phyloP scores from a whole-genome alignment of 2,113 vertebrate genomes.

The Nothocercus julius region DNA sequence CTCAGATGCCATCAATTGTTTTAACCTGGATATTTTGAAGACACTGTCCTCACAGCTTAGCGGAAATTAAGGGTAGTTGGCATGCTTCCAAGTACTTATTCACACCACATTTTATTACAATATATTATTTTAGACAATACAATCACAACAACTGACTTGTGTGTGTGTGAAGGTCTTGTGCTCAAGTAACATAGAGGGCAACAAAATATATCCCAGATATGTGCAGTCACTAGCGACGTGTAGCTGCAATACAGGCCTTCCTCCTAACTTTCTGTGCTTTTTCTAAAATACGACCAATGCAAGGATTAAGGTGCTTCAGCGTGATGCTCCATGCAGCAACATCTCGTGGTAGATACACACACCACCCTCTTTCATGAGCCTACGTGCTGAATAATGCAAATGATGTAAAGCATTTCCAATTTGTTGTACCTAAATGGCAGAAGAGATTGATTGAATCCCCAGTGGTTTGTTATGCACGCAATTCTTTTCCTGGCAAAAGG shows the following conservation, averaged over 20 bases:
- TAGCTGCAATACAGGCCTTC: background rate
- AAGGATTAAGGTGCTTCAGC: background rate
- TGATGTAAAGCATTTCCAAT: background rate
- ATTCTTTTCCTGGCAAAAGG: background rate
- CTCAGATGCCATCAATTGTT: conserved; percentile 23
- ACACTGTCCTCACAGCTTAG: conserved; percentile 12
- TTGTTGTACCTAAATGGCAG: background rate
- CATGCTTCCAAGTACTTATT: conserved; percentile 2
- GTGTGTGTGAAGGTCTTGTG: background rate
- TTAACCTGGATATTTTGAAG: conserved; percentile 33
- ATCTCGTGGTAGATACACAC: rapidly evolving
- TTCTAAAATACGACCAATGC: background rate
- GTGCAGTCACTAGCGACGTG: background rate
- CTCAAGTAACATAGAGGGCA: background rate
- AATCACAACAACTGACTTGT: background rate
- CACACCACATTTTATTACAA: background rate
- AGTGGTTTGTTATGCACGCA: background rate
- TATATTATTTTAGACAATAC: background rate
- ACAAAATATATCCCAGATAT: background rate
- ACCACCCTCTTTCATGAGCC: background rate
- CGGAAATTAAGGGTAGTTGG: conserved; percentile 41
- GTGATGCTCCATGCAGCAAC: background rate
- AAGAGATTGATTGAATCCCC: background rate
- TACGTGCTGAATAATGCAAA: background rate
- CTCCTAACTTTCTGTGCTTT: background rate